Conservation (phyloP, 2,888 invertebrate species). For the Machimus atricapillus region DNA sequence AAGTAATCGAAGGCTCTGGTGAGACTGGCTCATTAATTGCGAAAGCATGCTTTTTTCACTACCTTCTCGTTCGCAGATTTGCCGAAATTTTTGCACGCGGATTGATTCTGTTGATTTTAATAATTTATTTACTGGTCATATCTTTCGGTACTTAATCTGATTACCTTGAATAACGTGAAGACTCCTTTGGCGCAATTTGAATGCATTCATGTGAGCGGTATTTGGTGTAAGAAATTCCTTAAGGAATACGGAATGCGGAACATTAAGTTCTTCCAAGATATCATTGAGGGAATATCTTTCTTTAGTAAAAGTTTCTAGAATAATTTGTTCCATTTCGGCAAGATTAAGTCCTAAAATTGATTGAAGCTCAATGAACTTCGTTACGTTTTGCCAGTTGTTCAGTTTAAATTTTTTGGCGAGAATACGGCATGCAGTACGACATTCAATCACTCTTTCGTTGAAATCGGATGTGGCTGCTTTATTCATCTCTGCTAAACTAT, state of each 20-base stretch:
- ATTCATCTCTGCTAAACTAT: slow-evolving; percentile 86
- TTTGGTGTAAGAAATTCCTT: slow-evolving; percentile 71
- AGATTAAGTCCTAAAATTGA: slow-evolving; percentile 69
- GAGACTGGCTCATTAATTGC: slow-evolving; percentile 86
- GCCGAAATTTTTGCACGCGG: slow-evolving; percentile 80
- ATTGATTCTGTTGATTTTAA: slow-evolving; percentile 74
- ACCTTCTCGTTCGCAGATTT: slow-evolving; percentile 65
- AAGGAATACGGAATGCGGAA: slow-evolving; percentile 69
- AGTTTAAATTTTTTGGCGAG: slow-evolving; percentile 70
- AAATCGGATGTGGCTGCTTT: slow-evolving; percentile 93
- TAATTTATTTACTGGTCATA: neutral
- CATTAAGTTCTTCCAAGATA: slow-evolving; percentile 68
- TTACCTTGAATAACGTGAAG: slow-evolving; percentile 85
- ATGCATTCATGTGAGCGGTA: slow-evolving; percentile 69
- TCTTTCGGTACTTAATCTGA: slow-evolving; percentile 1
- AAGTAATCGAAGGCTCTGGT: slow-evolving; percentile 79
- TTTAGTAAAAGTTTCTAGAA: slow-evolving; percentile 69
- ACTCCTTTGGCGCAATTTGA: slow-evolving; percentile 85
- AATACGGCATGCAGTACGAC: slow-evolving; percentile 85
- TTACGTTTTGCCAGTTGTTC: slow-evolving; percentile 70
- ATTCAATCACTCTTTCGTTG: slow-evolving; percentile 94
- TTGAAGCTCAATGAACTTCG: slow-evolving; percentile 79
- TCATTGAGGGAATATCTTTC: slow-evolving; percentile 74
- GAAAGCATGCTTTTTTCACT: slow-evolving; percentile 71
- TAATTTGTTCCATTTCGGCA: slow-evolving; percentile 74